A percentile compares a stretch with the other conserved stretches of the same genome.
phyloP scores from a whole-genome alignment of 2,888 invertebrate species.

The Drosophila paranaensis region DNA sequence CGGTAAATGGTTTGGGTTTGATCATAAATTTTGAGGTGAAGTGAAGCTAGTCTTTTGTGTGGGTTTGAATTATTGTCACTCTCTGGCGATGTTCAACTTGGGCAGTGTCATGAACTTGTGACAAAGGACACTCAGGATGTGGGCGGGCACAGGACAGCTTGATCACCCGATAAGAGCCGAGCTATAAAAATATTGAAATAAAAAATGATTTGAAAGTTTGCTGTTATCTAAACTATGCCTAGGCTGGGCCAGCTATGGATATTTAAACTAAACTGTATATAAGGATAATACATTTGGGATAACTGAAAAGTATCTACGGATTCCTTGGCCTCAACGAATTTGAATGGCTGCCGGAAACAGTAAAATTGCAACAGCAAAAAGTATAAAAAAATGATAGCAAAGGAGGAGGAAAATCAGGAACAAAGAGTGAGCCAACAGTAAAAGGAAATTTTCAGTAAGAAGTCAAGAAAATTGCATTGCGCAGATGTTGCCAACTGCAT shows the following conservation, averaged over 20 bases:
- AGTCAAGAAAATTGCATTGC: conserved; percentile 75
- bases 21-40: conserved; percentile 74
- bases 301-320: too few species aligned
- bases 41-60: conserved; percentile 64
- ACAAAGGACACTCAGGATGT: conserved; percentile 48
- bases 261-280: neutral
- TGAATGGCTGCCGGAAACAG: conserved; percentile 39
- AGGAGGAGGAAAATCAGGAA: conserved; percentile 29
- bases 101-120: conserved; percentile 54
- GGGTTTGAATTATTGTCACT: conserved; percentile 75
- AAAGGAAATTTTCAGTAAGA: conserved; percentile 51
- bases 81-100: conserved; percentile 37
- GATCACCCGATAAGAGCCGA: conserved; percentile 32
- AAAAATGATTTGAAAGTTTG: conserved; percentile 63
- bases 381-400: conserved; percentile 1
- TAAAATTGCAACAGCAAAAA: conserved; percentile 30
- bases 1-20: conserved; percentile 19
- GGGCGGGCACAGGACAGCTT: conserved; percentile 25
- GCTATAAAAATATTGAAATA: conserved; percentile 55
- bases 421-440: conserved; percentile 31
- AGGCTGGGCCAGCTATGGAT: neutral
- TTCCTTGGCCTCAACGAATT: conserved; percentile 41
- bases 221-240: conserved; percentile 68
- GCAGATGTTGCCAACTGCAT: conserved; percentile 76
- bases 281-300: too few species aligned